phyloP scores from a whole-genome alignment of 2,797 vertebrate genomes.

The Enteromius anoplus region DNA sequence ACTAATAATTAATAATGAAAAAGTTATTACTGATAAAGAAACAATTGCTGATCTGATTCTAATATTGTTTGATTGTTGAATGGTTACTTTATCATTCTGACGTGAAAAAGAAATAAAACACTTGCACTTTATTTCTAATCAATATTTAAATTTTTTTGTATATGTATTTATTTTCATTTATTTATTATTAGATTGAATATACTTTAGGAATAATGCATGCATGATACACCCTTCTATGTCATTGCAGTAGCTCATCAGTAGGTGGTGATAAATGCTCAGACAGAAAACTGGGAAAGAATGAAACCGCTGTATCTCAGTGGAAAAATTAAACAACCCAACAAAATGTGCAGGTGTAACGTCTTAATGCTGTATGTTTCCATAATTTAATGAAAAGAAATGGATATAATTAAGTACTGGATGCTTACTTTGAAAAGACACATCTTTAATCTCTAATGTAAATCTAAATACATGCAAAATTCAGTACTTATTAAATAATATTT shows the following conservation, averaged over 20 bases:
- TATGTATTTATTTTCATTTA: not conserved
- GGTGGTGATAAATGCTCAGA: conserved; percentile 20
- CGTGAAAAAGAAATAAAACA: not conserved
- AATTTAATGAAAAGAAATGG: not conserved
- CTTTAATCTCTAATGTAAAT: not conserved
- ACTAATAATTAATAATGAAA: not conserved
- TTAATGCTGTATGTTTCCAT: not conserved
- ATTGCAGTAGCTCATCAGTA: conserved; percentile 1
- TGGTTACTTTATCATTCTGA: no score
- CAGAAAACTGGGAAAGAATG: conserved; percentile 1
- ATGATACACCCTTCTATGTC: not conserved
- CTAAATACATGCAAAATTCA: not conserved
- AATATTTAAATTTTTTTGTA: not conserved
- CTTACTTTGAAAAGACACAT: not conserved
- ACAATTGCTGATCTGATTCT: no score
- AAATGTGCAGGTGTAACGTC: not conserved
- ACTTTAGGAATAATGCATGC: not conserved
- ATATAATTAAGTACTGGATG: not conserved
- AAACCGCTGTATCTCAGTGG: not conserved
- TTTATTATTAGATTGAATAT: not conserved
- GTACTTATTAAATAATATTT: not conserved
- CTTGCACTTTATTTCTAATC: not conserved
- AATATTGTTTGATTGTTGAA: no score
- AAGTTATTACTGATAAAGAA: no score
- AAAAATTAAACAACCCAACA: not conserved